Conservation (phyloP, 2,113 vertebrate species). For the Calidris pygmaea region DNA sequence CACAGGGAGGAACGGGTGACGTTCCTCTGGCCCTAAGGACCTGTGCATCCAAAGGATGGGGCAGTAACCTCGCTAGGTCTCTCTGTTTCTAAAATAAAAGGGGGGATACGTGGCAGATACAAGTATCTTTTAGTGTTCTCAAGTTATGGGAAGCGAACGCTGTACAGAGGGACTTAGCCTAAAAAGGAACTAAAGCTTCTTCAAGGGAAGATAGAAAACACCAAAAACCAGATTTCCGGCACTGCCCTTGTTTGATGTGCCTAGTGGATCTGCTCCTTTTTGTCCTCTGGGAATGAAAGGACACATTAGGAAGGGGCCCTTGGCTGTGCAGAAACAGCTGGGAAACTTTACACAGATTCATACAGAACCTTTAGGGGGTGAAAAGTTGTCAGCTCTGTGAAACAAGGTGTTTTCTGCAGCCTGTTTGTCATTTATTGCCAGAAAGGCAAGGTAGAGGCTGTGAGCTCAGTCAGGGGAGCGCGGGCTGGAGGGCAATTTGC, state of each 20-base stretch:
- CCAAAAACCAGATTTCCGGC: not conserved
- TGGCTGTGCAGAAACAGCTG: not conserved
- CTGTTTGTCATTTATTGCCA: not conserved
- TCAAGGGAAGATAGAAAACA: not conserved
- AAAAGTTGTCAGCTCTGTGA: not conserved
- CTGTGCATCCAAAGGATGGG: not conserved
- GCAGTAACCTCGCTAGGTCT: not conserved
- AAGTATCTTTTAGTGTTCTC: not conserved
- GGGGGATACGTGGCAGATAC: not conserved
- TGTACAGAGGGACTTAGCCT: not conserved
- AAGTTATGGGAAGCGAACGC: not conserved
- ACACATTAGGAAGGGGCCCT: not conserved
- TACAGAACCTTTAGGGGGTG: not conserved
- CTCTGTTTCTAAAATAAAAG: not conserved
- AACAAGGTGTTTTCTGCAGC: not conserved
- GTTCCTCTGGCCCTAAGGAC: not conserved
- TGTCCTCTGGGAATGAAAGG: not conserved
- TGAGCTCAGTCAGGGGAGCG: not conserved
- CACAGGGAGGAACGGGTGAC: accelerated
- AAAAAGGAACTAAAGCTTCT: not conserved
- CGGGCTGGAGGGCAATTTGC: not conserved
- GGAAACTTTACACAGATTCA: not conserved
- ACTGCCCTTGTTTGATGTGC: not conserved
- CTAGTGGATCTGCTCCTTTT: not conserved
- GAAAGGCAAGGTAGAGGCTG: not conserved